Percentiles rank a stretch among this genome's conserved stretches.
These are phyloP conservation scores for Nemoura dubitans DNA, from an alignment of 2,888 invertebrate species.

Conservation along the genomic window DNA sequence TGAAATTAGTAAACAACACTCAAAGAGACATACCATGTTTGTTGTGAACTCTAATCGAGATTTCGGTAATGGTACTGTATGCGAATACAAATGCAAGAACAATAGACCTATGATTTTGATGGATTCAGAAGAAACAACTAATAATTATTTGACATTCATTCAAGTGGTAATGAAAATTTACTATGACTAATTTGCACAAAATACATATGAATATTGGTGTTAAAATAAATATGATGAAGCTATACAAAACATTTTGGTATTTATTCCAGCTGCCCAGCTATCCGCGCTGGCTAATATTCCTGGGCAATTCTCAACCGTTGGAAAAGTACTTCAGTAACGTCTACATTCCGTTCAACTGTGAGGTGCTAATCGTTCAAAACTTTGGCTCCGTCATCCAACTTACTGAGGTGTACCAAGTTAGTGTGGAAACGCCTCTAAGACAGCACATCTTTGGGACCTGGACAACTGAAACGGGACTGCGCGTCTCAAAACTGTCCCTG, in stretches of 20 bases:
- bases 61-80: too few species aligned
- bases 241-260: not conserved
- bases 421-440: not conserved
- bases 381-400: not conserved
- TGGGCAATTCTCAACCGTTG: not conserved
- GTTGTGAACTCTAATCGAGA: too few species aligned
- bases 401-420: slow-evolving; percentile 30
- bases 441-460: not conserved
- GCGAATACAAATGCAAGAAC: too few species aligned
- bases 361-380: not conserved
- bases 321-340: not conserved
- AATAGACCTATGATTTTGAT: too few species aligned
- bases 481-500: not conserved
- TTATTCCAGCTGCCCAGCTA: not conserved
- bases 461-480: not conserved
- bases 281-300: slow-evolving; percentile 1
- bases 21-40: too few species aligned
- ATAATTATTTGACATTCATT: not conserved
- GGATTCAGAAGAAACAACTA: too few species aligned
- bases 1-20: too few species aligned
- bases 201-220: too few species aligned
- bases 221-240: too few species aligned
- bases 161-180: not conserved
- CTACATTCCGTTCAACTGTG: slow-evolving; percentile 35
- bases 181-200: too few species aligned